phyloP scores from a whole-genome alignment of 2,797 vertebrate species.

The Syngnathus rostellatus region DNA sequence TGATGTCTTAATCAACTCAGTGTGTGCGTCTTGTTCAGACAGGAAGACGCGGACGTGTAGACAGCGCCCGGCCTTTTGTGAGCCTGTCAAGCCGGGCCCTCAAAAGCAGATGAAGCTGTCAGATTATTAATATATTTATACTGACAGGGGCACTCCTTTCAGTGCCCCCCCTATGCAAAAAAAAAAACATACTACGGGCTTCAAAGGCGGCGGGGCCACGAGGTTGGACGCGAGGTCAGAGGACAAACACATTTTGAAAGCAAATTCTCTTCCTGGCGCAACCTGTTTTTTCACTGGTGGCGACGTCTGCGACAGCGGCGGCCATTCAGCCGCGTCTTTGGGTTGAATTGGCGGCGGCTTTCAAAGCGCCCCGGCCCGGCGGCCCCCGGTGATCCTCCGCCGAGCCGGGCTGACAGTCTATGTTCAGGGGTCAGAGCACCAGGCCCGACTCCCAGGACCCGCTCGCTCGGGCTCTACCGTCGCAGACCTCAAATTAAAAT shows the following conservation, averaged over 20 bases:
- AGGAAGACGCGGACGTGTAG: slow-evolving; percentile 65
- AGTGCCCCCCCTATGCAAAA: slow-evolving; percentile 33
- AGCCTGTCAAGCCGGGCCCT: slow-evolving; percentile 71
- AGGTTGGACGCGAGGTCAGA: slow-evolving; percentile 64
- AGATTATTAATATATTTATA: slow-evolving; percentile 81
- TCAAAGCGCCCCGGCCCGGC: slow-evolving; percentile 76
- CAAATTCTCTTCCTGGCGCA: slow-evolving; percentile 78
- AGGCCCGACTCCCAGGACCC: slow-evolving; percentile 75
- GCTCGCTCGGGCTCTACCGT: slow-evolving; percentile 75
- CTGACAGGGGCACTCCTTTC: slow-evolving; percentile 69
- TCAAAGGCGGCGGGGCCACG: slow-evolving; percentile 66
- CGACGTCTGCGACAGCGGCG: slow-evolving; percentile 74
- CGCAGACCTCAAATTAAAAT: slow-evolving; percentile 80
- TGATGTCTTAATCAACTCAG: slow-evolving; percentile 79
- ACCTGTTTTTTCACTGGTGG: slow-evolving; percentile 86
- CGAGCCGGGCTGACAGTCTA: slow-evolving; percentile 77
- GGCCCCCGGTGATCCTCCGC: slow-evolving; percentile 74
- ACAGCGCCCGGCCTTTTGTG: slow-evolving; percentile 70
- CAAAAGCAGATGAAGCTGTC: slow-evolving; percentile 82
- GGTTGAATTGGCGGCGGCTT: slow-evolving; percentile 91
- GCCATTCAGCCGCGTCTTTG: slow-evolving; percentile 84
- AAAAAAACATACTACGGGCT: slow-evolving; percentile 66
- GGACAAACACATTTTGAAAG: slow-evolving; percentile 79
- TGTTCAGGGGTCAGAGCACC: slow-evolving; percentile 73
- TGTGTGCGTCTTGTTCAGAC: slow-evolving; percentile 61